Evolutionary conservation across 2,888 invertebrate species (phyloP), one percentile per base, ranked within the genome.

Genomic region (Xylota sylvarum): DNA sequence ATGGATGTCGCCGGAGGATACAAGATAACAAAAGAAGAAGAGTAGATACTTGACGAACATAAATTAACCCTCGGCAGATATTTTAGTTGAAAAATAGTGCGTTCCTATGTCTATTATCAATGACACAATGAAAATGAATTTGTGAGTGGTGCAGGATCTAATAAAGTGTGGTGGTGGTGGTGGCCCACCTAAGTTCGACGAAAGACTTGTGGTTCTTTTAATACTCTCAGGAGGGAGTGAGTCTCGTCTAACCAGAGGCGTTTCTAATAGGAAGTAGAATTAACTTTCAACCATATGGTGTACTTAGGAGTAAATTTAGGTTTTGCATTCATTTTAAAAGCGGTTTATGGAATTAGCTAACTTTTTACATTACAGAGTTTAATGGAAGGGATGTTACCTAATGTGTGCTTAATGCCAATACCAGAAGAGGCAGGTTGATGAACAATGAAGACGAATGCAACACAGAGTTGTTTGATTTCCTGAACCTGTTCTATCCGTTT

Each of bases 1-100:
- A 81, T 56, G 72, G 27, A 17, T 86, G 81, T 73, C 85, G 85
- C 85, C 81, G 85, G 81, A 77, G 85, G 85, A 86, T 81, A 81
- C 77, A 55, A 67, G 77, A 77, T 77, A 72, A 77, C 76, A 60
- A 77, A 77, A 81, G 48, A 81, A 76, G 67, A 85, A 74, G 70
- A 43, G 67, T 73, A n/a, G n/a, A n/a, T n/a, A n/a, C n/a, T 73
- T 48, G 58, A 37, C 32, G 65, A 55, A 50, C 12, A 37, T 23
- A 23, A 77, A 58, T 48, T 60, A 67, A 30, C 58, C 27, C 12
- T 9, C 9, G 30, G 76, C 37, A 46, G 43, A 74, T 70, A 60
- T 35, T 62, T 78, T 43, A 14, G 40, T 40, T 58, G 40, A 19
- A 19, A 62, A 46, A 55, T 46, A 55, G 32, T 67, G 35, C 14